Percentiles rank a stretch among this genome's conserved stretches.
Conservation (phyloP, 92 coral and sea anemone genomes). For the Micromussa lordhowensis region DNA sequence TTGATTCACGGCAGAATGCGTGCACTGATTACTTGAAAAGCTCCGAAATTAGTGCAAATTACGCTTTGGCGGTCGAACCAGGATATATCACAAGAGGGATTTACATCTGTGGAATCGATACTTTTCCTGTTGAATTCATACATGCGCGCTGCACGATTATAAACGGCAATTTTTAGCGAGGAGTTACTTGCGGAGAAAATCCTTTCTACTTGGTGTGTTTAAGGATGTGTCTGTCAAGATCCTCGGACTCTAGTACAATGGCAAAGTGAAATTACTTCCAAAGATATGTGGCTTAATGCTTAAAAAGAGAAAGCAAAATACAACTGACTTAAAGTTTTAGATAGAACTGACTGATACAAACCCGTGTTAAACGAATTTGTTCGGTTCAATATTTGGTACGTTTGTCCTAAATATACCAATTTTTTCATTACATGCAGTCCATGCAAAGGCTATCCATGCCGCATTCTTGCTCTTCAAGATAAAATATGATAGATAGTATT, state of each 20-base stretch:
- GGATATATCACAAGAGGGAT: constrained; percentile 59
- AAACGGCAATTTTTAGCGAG: constrained; percentile 66
- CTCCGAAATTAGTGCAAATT: constrained; percentile 51
- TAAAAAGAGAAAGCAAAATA: no score
- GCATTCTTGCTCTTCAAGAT: no score
- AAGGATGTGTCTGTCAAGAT: constrained; percentile 68
- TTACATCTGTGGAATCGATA: not conserved
- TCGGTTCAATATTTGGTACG: no score
- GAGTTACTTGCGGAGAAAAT: constrained; percentile 61
- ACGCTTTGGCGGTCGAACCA: constrained; percentile 54
- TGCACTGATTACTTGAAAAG: constrained; percentile 62
- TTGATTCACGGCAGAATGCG: constrained; percentile 52
- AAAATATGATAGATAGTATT: no score
- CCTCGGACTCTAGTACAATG: constrained; percentile 53
- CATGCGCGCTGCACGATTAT: constrained; percentile 48
- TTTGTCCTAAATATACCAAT: no score
- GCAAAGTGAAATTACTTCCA: constrained; percentile 55
- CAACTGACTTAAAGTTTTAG: no score
- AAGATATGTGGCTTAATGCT: constrained; percentile 43
- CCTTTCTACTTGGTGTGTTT: constrained; percentile 60
- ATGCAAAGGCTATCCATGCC: no score
- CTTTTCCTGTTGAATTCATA: constrained; percentile 50
- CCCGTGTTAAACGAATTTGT: no score
- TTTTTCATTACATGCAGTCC: no score
- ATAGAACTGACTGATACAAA: no score